Evolutionary conservation across 2,888 invertebrate species (phyloP), one percentile per base, ranked within the genome.

Genomic region (Oxytorus armatus): DNA sequence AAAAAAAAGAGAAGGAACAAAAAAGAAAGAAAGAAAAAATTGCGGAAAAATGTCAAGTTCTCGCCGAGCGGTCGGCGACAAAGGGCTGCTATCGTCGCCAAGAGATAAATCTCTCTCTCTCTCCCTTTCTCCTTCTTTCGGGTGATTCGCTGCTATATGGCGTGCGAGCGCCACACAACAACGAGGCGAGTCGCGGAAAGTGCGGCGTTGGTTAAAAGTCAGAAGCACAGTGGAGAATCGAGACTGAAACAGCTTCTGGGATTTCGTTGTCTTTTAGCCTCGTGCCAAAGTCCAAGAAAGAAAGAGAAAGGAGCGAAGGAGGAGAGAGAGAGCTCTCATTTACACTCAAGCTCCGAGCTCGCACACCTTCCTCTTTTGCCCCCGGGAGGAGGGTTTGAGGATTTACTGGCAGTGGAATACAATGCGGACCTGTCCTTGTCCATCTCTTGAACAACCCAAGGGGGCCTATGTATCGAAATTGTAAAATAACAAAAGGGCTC

Each of bases 341-440:
- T 91, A 91, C 91, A 91, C 91, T 91, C 89, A 86, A 55, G 86
- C 86, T 85, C 82, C 68, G 57, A 47, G 72, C 61, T 68, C 49
- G 73, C 44, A 72, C 73, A 70, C 57, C 68, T 72, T 51, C 59
- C 70, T 72, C 75, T 79, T 70, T 70, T 47, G 77, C 55, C 77
- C n/a, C n/a, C n/a, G n/a, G n/a, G n/a, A n/a, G n/a, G n/a, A 72
- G 47, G 16, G 33, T 80, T 63, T 53, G 83, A 91, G 88, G 88
- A 92, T 92, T 92, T 91, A 92, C 92, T 91, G 92, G 90, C 90
- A 87, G 83, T 82, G 85, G 90, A 91, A 92, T 89, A 92, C 92
- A 92, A 92, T 92, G 91, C 91, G 89, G 88, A 88, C 89, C 90
- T 90, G 90, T 91, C 91, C 88, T 87, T 90, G 91, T 91, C 91